Evolutionary conservation across 2,113 vertebrate genomes (phyloP), one percentile per base, ranked within the genome.

Genomic region (Lepidothrix coronata): DNA sequence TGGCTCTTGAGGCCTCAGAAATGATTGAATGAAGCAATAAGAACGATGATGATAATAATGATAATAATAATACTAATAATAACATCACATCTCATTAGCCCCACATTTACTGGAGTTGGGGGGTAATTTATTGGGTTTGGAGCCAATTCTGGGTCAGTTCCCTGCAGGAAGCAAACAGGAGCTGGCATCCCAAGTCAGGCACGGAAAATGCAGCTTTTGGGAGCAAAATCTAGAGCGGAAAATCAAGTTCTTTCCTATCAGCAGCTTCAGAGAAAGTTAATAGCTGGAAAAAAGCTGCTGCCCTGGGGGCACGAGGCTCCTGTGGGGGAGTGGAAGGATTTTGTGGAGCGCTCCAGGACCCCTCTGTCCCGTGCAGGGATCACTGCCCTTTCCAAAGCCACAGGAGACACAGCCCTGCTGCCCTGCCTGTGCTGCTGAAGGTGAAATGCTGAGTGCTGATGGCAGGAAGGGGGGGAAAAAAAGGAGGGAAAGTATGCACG

Each of bases 171-270:
- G 63, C 1, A 8, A 68, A 68, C 24, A 37, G 61, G 76, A 95
- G 16, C 75, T n/a, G 22, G 7, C 24, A 31, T 30, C 16, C 28
- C 51, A 39, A 44, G 28, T n/a, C 55, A 22, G 3, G 58, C 77
- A 79, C 3, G 1, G 41, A 73, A 70, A 66, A 39, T 3, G 24
- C 61, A 80, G 20, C 67, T 82, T 78, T 67, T 16, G 82, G 91
- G 61, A 88, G 76, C 44, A 44, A 43, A 93, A 86, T 92, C 68
- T 88, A 21, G 94, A 93, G 88, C 71, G 0, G 93, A 97, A 96
- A 96, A 94, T 95, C 9, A 4, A 85, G 37, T 88, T 89, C 54
- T 82, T 57, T 52, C 57, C 90, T 70, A 8, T 88, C 75, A 65
- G 87, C 77, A 82, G 73, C 74, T 70, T 65, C 87, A 70, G 61